phyloP scores from a whole-genome alignment of 1,140 invertebrate species.

The Leucophenga varia region DNA sequence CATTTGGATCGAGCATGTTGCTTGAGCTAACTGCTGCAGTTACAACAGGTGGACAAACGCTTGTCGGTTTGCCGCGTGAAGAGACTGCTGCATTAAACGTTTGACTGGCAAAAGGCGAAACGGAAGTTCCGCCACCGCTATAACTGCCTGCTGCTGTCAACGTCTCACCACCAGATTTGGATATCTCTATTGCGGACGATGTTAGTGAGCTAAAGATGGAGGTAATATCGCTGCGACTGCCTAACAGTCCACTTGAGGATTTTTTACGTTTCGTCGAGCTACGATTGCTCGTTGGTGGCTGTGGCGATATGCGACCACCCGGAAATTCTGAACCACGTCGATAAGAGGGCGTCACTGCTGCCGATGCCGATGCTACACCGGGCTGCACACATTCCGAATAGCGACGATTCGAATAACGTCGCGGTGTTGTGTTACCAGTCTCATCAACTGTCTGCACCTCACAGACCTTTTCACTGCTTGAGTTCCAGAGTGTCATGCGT shows the following conservation, averaged over 20 bases:
- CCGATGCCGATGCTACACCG: constrained; percentile 49
- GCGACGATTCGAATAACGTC: constrained; percentile 66
- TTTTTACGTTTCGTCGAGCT: constrained; percentile 52
- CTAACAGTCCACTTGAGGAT: constrained; percentile 65
- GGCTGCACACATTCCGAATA: constrained; percentile 69
- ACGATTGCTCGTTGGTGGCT: constrained; percentile 29
- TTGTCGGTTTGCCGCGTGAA: constrained; percentile 45
- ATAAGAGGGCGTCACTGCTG: constrained; percentile 59
- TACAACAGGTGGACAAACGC: constrained; percentile 27
- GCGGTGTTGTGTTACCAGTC: constrained; percentile 59
- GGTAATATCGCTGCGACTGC: constrained; percentile 70
- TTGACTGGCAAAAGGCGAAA: constrained; percentile 13
- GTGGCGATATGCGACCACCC: constrained; percentile 56
- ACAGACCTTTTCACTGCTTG: constrained; percentile 75
- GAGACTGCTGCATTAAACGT: constrained; percentile 11
- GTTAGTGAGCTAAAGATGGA: constrained; percentile 74
- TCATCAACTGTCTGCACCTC: constrained; percentile 77
- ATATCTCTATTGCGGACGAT: constrained; percentile 76
- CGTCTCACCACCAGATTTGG: constrained; percentile 60
- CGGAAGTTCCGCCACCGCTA: constrained; percentile 27
- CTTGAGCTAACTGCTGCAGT: constrained; percentile 30
- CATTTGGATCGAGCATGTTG: constrained; percentile 43
- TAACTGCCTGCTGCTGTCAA: not conserved
- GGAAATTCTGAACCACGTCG: constrained; percentile 71
- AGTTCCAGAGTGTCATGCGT: constrained; percentile 77